Evolutionary conservation across 1,140 invertebrate genomes (phyloP), one percentile per base, ranked within the genome.

Genomic region (Cydia strobilella): DNA sequence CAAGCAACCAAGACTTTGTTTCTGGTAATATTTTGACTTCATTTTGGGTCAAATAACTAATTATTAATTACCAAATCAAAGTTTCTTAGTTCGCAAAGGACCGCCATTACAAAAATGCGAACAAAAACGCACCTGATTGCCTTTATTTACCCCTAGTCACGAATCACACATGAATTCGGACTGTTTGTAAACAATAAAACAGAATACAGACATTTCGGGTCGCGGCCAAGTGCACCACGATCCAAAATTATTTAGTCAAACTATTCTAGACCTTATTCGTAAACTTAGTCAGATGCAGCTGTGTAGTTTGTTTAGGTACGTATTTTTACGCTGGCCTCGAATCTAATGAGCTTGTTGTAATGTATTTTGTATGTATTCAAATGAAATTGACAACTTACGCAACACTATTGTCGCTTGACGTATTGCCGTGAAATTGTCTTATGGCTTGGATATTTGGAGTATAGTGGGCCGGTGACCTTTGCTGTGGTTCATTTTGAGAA

Each of bases 301-400:
- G 0, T 59, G 6, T 23, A 59, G 20, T 59, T 3, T 23, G 20
- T 81, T 65, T 76, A 72, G 76, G 79, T 77, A 51, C 76, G 69
- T 78, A 71, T 79, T 80, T 80, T 73, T 75, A 73, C 75, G 72
- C 65, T 51, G 73, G 54, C 78, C 76, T 82, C 73, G 80, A 35
- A 59, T 72, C 35, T 77, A 79, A 81, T 75, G 80, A 78, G 80
- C 59, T 45, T 13, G 42, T 54, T 77, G 71, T 72, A 51, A 72
- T 48, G 39, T 72, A 51, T 78, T 75, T 77, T 75, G 66, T 74
- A 75, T 20, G 72, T 74, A 78, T 78, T 75, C 77, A 78, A 74
- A 78, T 77, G 71, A 20, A 48, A 72, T 72, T 72, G 71, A 72
- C 71, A 72, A 51, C 71, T 72, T 72, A 51, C 71, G 71, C 45